phyloP scores from a whole-genome alignment of 2,797 vertebrate species.

The Heterohyrax brucei region DNA sequence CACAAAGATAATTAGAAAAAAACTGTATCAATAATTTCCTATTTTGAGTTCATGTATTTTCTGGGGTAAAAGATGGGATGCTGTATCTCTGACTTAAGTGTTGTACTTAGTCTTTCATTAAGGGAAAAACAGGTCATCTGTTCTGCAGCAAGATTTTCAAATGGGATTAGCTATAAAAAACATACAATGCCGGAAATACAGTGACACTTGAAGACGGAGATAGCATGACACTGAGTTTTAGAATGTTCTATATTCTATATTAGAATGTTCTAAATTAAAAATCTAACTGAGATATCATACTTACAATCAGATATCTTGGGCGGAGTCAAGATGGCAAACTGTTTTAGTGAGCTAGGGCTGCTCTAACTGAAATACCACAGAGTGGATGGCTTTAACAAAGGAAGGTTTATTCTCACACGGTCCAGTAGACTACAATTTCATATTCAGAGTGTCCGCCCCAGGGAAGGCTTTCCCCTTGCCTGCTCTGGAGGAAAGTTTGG shows the following conservation, averaged over 20 bases:
- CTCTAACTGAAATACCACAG: no score
- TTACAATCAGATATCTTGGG: constrained; percentile 25
- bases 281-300: not conserved
- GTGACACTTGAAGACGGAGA: not conserved
- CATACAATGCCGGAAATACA: not conserved
- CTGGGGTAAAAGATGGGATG: not conserved
- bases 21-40: not conserved
- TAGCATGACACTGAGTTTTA: constrained; percentile 6
- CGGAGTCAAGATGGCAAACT: no score
- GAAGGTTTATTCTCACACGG: no score
- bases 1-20: not conserved
- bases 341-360: no score
- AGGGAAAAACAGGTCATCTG: not conserved
- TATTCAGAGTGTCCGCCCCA: no score
- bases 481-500: no score
- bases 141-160: constrained; percentile 44
- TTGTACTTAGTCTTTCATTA: not conserved
- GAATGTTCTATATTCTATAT: not conserved
- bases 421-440: no score
- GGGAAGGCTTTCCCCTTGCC: no score
- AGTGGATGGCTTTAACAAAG: no score
- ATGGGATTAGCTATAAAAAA: constrained; percentile 26
- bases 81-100: not conserved
- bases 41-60: constrained; percentile 55
- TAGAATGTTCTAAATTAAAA: not conserved